phyloP scores from a whole-genome alignment of 2,888 invertebrate species.

The Troides oblongomaculatus region DNA sequence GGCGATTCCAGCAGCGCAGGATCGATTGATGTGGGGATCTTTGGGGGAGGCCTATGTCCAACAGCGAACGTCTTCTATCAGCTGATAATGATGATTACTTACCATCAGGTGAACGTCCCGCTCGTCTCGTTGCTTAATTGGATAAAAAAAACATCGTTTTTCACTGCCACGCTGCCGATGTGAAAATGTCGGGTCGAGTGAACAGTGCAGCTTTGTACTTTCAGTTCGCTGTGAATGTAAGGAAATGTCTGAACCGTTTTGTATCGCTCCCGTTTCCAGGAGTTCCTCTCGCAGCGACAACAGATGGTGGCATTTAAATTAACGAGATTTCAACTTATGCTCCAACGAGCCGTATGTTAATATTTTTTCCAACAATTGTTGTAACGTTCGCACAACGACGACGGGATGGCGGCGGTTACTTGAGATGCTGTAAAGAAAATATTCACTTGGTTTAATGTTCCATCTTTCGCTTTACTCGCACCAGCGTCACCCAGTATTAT shows the following conservation, averaged over 20 bases:
- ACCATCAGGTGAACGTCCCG: too few relatives aligned
- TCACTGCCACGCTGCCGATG: conserved; percentile 14
- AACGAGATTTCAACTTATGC: conserved; percentile 27
- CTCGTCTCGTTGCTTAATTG: conserved; percentile 10
- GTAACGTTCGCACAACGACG: conserved; percentile 11
- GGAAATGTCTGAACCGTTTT: conserved; percentile 24
- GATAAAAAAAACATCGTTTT: conserved; percentile 12
- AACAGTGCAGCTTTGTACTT: conserved; percentile 24
- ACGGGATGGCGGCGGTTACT: background rate
- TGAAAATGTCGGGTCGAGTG: conserved; percentile 19
- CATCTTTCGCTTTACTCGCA: too few relatives aligned
- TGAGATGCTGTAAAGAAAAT: background rate
- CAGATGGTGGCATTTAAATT: conserved; percentile 28
- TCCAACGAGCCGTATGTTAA: conserved; percentile 17
- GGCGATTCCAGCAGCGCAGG: too few relatives aligned
- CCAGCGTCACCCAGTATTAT: too few relatives aligned
- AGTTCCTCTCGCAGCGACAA: conserved; percentile 12
- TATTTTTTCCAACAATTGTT: conserved; percentile 25
- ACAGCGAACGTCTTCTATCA: too few relatives aligned
- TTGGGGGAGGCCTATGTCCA: too few relatives aligned
- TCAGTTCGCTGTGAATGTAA: conserved; percentile 23
- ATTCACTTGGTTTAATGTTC: background rate
- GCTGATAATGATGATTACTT: too few relatives aligned
- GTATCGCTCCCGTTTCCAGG: conserved; percentile 21
- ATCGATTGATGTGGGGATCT: too few relatives aligned